A percentile compares a stretch with the other conserved stretches of the same genome.
Conservation (phyloP, 2,888 invertebrate genomes). For the Buathra laborator region DNA sequence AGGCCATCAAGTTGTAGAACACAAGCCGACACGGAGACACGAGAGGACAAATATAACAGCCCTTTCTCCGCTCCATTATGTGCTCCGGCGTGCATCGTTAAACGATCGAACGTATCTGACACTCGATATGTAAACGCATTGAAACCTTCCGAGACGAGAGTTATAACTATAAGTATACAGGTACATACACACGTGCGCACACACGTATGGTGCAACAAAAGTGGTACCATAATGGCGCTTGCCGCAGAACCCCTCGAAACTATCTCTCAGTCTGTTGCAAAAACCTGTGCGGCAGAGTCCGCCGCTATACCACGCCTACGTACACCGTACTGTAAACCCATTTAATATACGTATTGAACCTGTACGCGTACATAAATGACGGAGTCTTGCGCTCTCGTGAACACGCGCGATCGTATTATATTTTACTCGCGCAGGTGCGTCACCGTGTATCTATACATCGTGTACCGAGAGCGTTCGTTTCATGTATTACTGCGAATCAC, state of each 20-base stretch:
- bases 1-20: slow-evolving; percentile 25
- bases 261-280: slow-evolving; percentile 40
- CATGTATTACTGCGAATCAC: slow-evolving; percentile 3
- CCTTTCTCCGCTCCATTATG: slow-evolving; percentile 44
- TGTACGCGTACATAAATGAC: slow-evolving; percentile 21
- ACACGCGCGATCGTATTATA: slow-evolving; percentile 40
- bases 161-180: not conserved
- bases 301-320: slow-evolving; percentile 16
- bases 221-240: slow-evolving; percentile 21
- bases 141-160: slow-evolving; percentile 50
- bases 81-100: slow-evolving; percentile 41
- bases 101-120: slow-evolving; percentile 52
- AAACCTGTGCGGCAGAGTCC: slow-evolving; percentile 26
- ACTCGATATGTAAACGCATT: slow-evolving; percentile 64
- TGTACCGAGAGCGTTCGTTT: slow-evolving; percentile 11
- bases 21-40: slow-evolving; percentile 39
- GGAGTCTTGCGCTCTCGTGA: slow-evolving; percentile 17
- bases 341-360: slow-evolving; percentile 36
- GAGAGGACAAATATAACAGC: slow-evolving; percentile 47
- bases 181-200: not conserved
- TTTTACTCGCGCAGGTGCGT: slow-evolving; percentile 47
- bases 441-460: slow-evolving; percentile 14
- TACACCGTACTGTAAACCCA: slow-evolving; percentile 34
- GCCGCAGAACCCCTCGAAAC: slow-evolving; percentile 20
- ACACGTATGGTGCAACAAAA: not conserved